These are phyloP conservation scores for Zeus faber DNA, from an alignment of 2,113 vertebrate species.

Conservation along the genomic window DNA sequence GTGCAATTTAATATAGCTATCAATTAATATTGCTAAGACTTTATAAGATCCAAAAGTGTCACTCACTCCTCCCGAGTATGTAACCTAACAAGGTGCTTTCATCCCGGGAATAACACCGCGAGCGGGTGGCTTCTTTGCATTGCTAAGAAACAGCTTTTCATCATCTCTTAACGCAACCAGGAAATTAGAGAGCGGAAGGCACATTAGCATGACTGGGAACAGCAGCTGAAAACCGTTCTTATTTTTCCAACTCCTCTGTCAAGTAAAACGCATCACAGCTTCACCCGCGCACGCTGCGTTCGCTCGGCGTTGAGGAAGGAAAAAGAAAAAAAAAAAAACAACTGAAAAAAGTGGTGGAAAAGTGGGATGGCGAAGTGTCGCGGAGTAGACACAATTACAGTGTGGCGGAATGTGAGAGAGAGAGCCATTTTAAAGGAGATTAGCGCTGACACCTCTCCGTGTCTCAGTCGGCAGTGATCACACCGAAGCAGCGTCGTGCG, in stretches of 20 bases:
- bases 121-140: conserved; percentile 40
- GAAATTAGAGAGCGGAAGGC: conserved; percentile 57
- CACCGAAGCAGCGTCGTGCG: conserved; percentile 61
- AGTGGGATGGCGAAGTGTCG: conserved; percentile 55
- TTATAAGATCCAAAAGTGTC: conserved; percentile 36
- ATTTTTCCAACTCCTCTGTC: conserved; percentile 53
- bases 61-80: conserved; percentile 32
- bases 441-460: conserved; percentile 68
- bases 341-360: conserved; percentile 54
- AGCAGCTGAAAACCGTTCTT: conserved; percentile 40
- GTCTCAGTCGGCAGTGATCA: conserved; percentile 67
- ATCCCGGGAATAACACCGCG: conserved; percentile 34
- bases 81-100: conserved; percentile 41
- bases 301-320: too few relatives aligned
- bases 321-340: neutral
- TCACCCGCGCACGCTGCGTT: conserved; percentile 35
- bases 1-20: too few relatives aligned
- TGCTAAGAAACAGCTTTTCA: conserved; percentile 46
- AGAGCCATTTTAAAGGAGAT: conserved; percentile 73
- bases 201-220: conserved; percentile 44
- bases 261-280: conserved; percentile 46
- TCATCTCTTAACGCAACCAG: conserved; percentile 46
- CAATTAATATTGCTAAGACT: conserved; percentile 31
- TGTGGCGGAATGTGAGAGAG: conserved; percentile 60
- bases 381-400: conserved; percentile 63